Evolutionary conservation across 1,140 invertebrate genomes (phyloP).

Genomic region (Scaptomyza pallida): DNA sequence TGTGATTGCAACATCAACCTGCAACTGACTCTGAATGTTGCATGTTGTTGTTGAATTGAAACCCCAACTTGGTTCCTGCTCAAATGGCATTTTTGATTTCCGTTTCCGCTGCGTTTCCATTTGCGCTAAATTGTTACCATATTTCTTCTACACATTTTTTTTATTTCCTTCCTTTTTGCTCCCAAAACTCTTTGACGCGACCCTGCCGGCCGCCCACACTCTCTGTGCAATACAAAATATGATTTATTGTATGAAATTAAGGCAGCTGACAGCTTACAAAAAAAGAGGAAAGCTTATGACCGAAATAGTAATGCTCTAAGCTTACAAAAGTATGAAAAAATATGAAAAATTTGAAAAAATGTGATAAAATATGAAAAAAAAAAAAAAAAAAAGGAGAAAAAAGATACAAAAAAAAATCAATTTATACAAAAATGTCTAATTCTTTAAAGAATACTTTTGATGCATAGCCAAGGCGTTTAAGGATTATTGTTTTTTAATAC

Average conservation of each 20-base stretch:
- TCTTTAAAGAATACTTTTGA: too few relatives aligned
- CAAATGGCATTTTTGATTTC: conserved; percentile 59
- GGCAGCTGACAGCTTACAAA: conserved; percentile 21
- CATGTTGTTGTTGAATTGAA: neutral
- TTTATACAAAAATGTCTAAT: too few relatives aligned
- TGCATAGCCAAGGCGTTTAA: too few relatives aligned
- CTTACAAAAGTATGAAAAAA: too few relatives aligned
- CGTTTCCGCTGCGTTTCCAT: conserved; percentile 58
- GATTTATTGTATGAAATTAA: conserved; percentile 65
- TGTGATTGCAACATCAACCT: neutral
- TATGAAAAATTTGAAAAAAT: neutral
- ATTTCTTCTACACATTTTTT: conserved; percentile 12
- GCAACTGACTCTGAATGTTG: neutral
- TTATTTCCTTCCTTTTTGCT: too few relatives aligned
- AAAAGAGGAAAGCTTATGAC: neutral
- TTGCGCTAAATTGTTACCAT: conserved; percentile 44
- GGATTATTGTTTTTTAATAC: too few relatives aligned
- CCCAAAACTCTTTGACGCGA: conserved; percentile 13
- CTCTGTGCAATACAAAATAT: conserved; percentile 42
- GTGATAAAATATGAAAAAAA: too few relatives aligned
- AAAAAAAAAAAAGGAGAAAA: too few relatives aligned
- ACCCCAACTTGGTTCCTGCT: conserved; percentile 29
- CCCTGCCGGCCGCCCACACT: too few relatives aligned
- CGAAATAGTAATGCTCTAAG: conserved; percentile 20
- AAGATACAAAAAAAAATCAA: too few relatives aligned